Base-by-base conservation (phyloP, 2,797 vertebrate species). In the Erethizon dorsatum region DNA sequence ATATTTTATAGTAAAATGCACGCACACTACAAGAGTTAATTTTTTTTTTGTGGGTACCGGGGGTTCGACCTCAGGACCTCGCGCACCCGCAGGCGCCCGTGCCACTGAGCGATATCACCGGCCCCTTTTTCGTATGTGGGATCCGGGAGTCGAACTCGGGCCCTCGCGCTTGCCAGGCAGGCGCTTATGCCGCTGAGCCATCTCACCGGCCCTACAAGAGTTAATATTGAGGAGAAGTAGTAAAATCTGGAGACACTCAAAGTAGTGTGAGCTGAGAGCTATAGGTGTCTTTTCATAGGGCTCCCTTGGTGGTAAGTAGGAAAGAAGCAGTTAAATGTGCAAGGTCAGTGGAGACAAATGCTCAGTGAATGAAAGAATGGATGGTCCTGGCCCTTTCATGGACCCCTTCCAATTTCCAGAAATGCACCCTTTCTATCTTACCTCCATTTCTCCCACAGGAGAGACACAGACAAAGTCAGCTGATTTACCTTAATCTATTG, bases 401-500 rank as follows among this genome's bases (percentile, higher is more conserved):
- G 33, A 67, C 50, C 54, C 11, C 91, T 75, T 94, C 57, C 33
- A 93, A 85, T 90, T n/a, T 94, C 65, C 57, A 92, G 77, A 94
- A 95, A 90, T 33, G 80, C n/a, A 73, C 45, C 71, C 52, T 89
- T 85, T 92, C 65, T 71, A 71, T 92, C 73, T 91, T 77, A 92
- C 59, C 28, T 75, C 91, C 56, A 89, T 93, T 57, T 91, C 28
- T 87, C 65, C 89, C 54, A 86, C 26, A 80, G 65, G 77, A 97
- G 54, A 80, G 10, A 96, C 79, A 77, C 12, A 96, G 6, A 93
- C 71, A 96, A 93, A 94, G 31, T 73, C 90, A 52, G 54, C n/a
- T 92, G 45, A 61, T 79, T 83, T 84, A 17, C 59, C 54, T 90
- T 94, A 95, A 96, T 96, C 92, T 97, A 97, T 86, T 85, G 45